Evolutionary conservation across 2,888 invertebrate species (phyloP), one percentile per base, ranked within the genome.

Genomic region (Hybos culiciformis): DNA sequence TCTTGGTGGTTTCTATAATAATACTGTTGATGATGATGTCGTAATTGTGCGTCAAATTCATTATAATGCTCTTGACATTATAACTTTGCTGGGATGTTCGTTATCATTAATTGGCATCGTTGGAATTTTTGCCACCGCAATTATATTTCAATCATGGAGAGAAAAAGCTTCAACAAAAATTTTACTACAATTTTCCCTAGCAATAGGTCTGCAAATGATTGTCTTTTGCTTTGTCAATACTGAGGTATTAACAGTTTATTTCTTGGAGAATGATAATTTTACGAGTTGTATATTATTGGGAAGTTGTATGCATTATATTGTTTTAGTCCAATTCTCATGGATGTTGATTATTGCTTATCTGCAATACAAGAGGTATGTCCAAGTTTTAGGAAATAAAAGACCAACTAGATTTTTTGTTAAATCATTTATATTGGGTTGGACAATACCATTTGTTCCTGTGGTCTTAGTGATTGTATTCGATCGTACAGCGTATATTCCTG

Each of bases 321-420:
- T 81, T 26, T 60, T 81, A 37, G 72, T 77, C 3, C 72, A 78
- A 47, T 82, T 82, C 54, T 71, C 72, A 53, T 82, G 81, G 82
- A 81, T 81, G 80, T 60, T 80, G 18, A 75, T 81, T 43, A 76
- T 80, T 43, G 80, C 78, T 2, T 62, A 75, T 39, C 62, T 80
- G 43, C 80, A 80, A 58, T 81, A 79, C 57, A 70, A 78, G 43
- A 69, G 77, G 39, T 80, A 79, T 52, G 81, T 81, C 2, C 71
- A 73, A 46, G 77, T 80, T 1, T 65, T 80, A 39, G 78, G 78
- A 5, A 55, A 52, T 18, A 70, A 63, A 11, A 63, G 73, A 31
- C 75, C 75, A 6, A 68, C 72, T 0, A 67, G 74, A 47, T 80
- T 78, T 55, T 73, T 78, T 55, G 57, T 74, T 5, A 78, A 79